These are phyloP conservation scores for Corvus hawaiiensis DNA, from an alignment of 2,113 vertebrate species.

Conservation along the genomic window DNA sequence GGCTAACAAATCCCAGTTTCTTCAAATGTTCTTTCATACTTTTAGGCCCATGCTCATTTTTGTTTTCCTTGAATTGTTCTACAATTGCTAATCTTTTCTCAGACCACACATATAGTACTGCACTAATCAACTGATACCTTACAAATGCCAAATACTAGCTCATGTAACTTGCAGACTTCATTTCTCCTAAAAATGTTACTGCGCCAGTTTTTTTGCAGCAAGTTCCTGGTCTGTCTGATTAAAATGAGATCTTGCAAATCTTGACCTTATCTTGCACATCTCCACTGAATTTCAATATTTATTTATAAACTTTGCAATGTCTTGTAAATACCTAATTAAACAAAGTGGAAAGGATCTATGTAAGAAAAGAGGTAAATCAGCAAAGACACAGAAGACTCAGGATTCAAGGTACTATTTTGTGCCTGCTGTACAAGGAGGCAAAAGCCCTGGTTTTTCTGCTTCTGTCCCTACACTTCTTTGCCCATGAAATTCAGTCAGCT, in stretches of 20 bases:
- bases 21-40: not conserved
- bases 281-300: not conserved
- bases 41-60: not conserved
- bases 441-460: not conserved
- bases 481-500: not conserved
- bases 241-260: not conserved
- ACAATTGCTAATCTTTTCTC: not conserved
- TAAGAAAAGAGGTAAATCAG: not conserved
- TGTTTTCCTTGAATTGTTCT: not conserved
- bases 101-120: not conserved
- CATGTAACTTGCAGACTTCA: not conserved
- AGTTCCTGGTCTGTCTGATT: not conserved
- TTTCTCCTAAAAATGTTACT: not conserved
- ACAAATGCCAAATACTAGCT: not conserved
- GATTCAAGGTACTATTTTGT: not conserved
- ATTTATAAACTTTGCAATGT: not conserved
- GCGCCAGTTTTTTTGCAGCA: not conserved
- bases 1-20: not conserved
- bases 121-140: not conserved
- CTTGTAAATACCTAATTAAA: not conserved
- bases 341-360: not conserved
- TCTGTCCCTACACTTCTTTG: not conserved
- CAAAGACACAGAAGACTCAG: not conserved
- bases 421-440: not conserved
- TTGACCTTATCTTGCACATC: not conserved